Evolutionary conservation across 2,797 vertebrate genomes (phyloP).

Genomic region (Acrocephalus scirpaceus): DNA sequence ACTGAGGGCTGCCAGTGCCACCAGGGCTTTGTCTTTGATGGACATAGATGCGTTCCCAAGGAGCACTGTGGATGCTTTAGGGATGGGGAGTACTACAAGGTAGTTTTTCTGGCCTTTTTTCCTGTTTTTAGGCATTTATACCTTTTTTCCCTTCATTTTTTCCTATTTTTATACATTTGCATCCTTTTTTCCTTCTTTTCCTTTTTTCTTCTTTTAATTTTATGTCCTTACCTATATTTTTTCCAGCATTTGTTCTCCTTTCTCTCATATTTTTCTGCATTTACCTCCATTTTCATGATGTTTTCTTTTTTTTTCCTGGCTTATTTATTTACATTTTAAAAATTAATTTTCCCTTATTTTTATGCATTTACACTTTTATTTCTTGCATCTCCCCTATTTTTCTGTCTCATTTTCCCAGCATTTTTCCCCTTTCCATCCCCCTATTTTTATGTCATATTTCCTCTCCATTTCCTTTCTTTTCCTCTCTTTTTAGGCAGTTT

Average conservation of each 20-base stretch:
- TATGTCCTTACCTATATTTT: background rate
- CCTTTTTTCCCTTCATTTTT: rapidly evolving
- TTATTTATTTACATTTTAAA: background rate
- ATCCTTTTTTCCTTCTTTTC: background rate
- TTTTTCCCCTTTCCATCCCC: no score
- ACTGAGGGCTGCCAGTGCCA: background rate
- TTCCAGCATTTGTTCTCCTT: background rate
- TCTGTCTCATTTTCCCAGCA: background rate
- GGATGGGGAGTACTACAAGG: background rate
- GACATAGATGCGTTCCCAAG: rapidly evolving
- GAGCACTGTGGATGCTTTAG: background rate
- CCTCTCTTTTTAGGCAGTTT: background rate
- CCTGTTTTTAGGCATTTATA: background rate
- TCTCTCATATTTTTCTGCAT: background rate
- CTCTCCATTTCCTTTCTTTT: background rate
- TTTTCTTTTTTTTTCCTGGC: no score
- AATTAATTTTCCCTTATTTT: background rate
- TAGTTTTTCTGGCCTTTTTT: background rate
- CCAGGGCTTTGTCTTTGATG: rapidly evolving
- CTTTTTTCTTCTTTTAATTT: background rate
- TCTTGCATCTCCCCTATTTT: background rate
- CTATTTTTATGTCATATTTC: background rate
- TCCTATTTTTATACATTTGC: background rate
- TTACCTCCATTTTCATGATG: background rate
- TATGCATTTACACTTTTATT: background rate